These are phyloP conservation scores for Rhingia campestris DNA, from an alignment of 2,888 invertebrate genomes.

Conservation along the genomic window DNA sequence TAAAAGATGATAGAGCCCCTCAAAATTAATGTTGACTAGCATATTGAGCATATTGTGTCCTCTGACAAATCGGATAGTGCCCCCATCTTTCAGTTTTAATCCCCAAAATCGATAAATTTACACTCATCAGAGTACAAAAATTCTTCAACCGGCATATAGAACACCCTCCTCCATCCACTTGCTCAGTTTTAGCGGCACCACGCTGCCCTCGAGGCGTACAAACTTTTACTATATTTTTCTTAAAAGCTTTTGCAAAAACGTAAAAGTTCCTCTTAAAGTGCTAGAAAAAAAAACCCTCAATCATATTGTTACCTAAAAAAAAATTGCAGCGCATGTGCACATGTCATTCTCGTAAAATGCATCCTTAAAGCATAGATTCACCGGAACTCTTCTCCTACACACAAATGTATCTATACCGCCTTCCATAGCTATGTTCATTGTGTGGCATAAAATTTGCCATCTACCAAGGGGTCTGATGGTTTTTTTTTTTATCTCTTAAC, in stretches of 20 bases:
- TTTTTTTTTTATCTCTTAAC: no score
- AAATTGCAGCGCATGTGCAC: constrained; percentile 65
- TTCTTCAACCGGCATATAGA: no score
- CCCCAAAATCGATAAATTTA: no score
- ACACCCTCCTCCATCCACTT: neutral
- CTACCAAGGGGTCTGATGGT: neutral
- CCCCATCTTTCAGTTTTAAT: no score
- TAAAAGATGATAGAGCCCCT: no score
- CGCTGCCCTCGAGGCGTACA: neutral
- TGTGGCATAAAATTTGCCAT: constrained; percentile 19
- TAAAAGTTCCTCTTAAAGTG: constrained; percentile 37
- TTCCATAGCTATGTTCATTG: neutral
- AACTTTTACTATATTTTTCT: constrained; percentile 40
- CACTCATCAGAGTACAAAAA: no score
- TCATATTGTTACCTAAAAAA: neutral
- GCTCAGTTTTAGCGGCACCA: neutral
- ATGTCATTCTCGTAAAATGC: constrained; percentile 58
- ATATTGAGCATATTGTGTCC: no score
- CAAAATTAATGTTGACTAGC: no score
- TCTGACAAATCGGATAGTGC: no score
- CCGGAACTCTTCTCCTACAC: constrained; percentile 47
- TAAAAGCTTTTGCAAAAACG: constrained; percentile 41
- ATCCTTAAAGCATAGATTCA: constrained; percentile 55
- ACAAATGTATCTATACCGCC: constrained; percentile 23
- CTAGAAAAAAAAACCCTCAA: neutral